These are phyloP conservation scores for Miltochrista miniata DNA, from an alignment of 2,888 invertebrate species.

Conservation along the genomic window DNA sequence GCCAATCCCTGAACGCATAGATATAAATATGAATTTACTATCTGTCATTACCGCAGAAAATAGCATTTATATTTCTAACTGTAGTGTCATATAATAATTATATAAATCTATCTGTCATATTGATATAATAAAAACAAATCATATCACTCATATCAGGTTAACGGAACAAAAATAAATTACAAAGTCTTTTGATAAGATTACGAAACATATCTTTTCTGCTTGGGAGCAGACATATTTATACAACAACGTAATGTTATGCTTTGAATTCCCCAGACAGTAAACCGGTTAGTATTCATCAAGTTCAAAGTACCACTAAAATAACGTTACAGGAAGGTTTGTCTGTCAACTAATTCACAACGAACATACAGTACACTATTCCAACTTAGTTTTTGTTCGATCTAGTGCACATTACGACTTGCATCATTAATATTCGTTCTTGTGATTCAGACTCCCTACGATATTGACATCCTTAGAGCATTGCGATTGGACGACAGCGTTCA, in stretches of 20 bases:
- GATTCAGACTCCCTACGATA: too few species aligned
- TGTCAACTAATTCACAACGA: conserved; percentile 19
- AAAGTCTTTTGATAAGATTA: not conserved
- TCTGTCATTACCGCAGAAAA: too few species aligned
- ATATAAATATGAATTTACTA: not conserved
- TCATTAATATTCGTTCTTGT: too few species aligned
- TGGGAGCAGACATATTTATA: conserved; percentile 2
- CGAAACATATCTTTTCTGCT: not conserved
- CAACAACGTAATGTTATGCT: conserved; percentile 1
- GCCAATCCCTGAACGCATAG: conserved; percentile 6
- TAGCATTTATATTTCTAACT: not conserved
- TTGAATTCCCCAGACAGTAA: conserved; percentile 14
- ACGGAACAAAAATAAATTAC: not conserved
- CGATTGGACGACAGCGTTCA: too few species aligned
- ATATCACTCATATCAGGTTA: not conserved
- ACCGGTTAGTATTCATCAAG: conserved; percentile 30
- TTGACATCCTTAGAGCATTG: too few species aligned
- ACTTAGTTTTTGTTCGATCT: too few species aligned
- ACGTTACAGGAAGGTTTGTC: conserved; percentile 16
- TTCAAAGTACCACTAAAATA: conserved; percentile 31
- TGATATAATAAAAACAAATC: not conserved
- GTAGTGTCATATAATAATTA: not conserved
- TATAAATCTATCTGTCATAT: not conserved
- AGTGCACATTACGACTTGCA: too few species aligned
- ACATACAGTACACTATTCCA: too few species aligned